These are phyloP conservation scores for Gerris lacustris DNA, from an alignment of 2,888 invertebrate genomes.

Conservation along the genomic window DNA sequence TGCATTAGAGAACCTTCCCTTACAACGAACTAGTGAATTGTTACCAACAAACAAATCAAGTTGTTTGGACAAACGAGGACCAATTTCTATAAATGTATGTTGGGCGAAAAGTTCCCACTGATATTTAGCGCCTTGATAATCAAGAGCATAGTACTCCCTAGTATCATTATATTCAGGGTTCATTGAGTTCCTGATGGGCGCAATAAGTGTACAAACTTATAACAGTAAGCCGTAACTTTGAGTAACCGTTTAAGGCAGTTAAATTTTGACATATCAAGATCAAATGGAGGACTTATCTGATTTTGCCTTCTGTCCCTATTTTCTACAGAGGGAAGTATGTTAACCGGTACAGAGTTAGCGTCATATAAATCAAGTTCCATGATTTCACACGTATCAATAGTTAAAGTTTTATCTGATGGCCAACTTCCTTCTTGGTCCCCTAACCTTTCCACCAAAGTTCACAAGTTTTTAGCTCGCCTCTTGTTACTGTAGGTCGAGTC, in stretches of 20 bases:
- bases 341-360: background rate
- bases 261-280: background rate
- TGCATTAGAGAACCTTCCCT: conserved; percentile 11
- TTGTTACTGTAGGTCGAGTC: background rate
- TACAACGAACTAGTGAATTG: background rate
- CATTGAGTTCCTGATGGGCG: too few relatives aligned
- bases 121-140: background rate
- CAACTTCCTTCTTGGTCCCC: background rate
- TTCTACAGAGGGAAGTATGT: too few relatives aligned
- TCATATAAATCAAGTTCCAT: background rate
- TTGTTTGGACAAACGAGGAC: background rate
- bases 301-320: background rate
- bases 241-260: background rate
- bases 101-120: background rate
- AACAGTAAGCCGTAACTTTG: background rate
- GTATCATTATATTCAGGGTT: background rate
- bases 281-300: background rate
- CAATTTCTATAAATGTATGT: background rate
- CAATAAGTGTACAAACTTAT: background rate
- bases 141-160: too few relatives aligned
- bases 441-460: background rate
- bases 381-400: background rate
- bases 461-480: background rate
- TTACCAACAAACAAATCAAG: background rate
- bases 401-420: background rate